Base-by-base conservation (phyloP, 1,140 invertebrate genomes). In the Brachionus rubens region DNA sequence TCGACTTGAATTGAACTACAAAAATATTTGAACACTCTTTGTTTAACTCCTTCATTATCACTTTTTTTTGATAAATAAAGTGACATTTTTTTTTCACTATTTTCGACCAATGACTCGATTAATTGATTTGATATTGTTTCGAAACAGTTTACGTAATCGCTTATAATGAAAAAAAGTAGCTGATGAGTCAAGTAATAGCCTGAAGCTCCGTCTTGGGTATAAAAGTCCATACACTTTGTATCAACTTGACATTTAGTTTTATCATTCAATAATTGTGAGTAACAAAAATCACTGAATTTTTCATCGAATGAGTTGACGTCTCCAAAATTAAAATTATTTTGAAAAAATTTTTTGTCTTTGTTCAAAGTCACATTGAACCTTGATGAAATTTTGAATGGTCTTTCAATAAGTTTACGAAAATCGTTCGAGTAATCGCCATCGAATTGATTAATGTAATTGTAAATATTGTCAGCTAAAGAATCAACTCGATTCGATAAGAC, bases 141-240 rank as follows among this genome's bases (percentile, higher is more conserved):
- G 30, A 48, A 72, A 40, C 33, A 12, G n/a, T 30, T 46, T 10
- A 40, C 50, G 12, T 48, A 50, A 40, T 65, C 59, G n/a, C 48
- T 36, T 10, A 75, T 41, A 16, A 75, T 54, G 30, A 75, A 75
- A 54, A 54, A 75, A 16, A 75, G 33, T 19, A 75, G 19, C 12
- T 75, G 72, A 56, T 75, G 72, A 10, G 72, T 75, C n/a, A 75
- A 46, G 40, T 30, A 54, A 19, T 75, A 75, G 6, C 68, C 68
- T 36, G 68, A 50, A 1, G 46, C 21, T 5, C 7, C 26, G 16
- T 48, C 50, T 50, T 19, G 21, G n/a, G 68, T 72, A 14, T 36
- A 72, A 26, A n/a, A 72, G 10, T 72, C 24, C 26, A 72, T 14
- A 30, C 68, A 72, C 24, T 52, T n/a, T 19, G 28, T 10, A 19